Evolutionary conservation across 2,888 invertebrate species (phyloP), one percentile per base, ranked within the genome.

Genomic region (Hydriomena furcata): DNA sequence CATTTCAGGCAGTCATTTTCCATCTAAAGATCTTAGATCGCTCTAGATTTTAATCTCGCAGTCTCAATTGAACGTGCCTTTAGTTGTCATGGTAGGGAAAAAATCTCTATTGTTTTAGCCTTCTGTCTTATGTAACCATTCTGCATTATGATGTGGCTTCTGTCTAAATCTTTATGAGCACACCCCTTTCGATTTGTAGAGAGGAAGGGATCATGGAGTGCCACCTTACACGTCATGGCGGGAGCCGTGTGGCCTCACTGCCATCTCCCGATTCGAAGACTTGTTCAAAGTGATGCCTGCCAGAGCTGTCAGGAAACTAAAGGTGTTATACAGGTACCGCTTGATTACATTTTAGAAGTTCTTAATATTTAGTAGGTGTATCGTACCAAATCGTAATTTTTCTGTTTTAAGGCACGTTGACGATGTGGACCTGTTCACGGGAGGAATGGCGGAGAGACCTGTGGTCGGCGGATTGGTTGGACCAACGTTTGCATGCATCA

Each of bases 401-500:
- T 20, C 6, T 38, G 7, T 11, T 77, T 73, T 3, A n/a, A 91
- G 93, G 20, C 92, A 94, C 55, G 93, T 96, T 0, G 94, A 96
- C 48, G 97, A 97, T 71, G 93, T 97, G 49, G 97, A 97, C 73
- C 84, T 97, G 1, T 97, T 96, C 72, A 93, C 96, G 0, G 97
- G 94, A 5, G 97, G 95, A 0, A 92, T 97, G 71, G 94, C 96
- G 0, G 97, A 97, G 69, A 92, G 94, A 25, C 95, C 96, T 0
- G 94, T 97, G 0, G 84, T 93, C 0, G 95, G 95, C 0, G 96
- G 95, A 0, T 81, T 97, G 1, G 95, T 97, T 0, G 97, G 97
- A 0, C 96, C 97, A 0, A 96, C 96, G 0, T 96, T 97, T 65
- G 96, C 96, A 20, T 97, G 97, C 71, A 95, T 97, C 45, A 94